Evolutionary conservation across 1,140 invertebrate species (phyloP), one percentile per base, ranked within the genome.

Genomic region (Drosophila kohkoa): DNA sequence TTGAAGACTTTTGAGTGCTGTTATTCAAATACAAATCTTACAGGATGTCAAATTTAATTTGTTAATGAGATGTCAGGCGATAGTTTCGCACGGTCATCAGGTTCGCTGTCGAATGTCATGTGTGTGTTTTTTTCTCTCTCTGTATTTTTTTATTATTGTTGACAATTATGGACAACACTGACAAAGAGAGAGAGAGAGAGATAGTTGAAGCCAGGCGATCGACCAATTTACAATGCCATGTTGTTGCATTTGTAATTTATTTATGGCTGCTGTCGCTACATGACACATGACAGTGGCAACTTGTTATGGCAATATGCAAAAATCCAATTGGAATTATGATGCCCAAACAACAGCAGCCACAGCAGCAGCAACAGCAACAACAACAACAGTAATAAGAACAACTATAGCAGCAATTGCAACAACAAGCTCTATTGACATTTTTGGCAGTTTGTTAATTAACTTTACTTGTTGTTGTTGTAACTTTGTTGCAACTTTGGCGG

Each of bases 391-490:
- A 70, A 64, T 55, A 65, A 64, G 51, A 57, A 60, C 63, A 74
- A 51, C 77, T 55, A 46, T 67, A 67, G 35, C 65, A 58, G 48
- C 71, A 46, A 55, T 55, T 69, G 13, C 54, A 71, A 45, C 65
- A 62, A 64, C 75, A 78, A 75, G 51, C 62, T 55, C 76, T 72
- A 86, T 86, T 87, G 86, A 90, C 86, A 86, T 86, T 90, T 90
- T 90, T 90, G 86, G 86, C 86, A 90, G 86, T 90, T 90, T 86
- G 86, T 90, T 90, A 90, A 90, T 90, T 90, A 90, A 90, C 86
- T 90, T 90, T 81, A 77, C 68, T 55, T 60, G 75, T 81, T 68
- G 63, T 68, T 71, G 70, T 63, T 72, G 75, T n/a, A 15, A 15
- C 15, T 15, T 15, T 15, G 15, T 8, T 54, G 67, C 35, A 35